These are phyloP conservation scores for Agrypnus murinus DNA, from an alignment of 2,888 invertebrate genomes.

Conservation along the genomic window DNA sequence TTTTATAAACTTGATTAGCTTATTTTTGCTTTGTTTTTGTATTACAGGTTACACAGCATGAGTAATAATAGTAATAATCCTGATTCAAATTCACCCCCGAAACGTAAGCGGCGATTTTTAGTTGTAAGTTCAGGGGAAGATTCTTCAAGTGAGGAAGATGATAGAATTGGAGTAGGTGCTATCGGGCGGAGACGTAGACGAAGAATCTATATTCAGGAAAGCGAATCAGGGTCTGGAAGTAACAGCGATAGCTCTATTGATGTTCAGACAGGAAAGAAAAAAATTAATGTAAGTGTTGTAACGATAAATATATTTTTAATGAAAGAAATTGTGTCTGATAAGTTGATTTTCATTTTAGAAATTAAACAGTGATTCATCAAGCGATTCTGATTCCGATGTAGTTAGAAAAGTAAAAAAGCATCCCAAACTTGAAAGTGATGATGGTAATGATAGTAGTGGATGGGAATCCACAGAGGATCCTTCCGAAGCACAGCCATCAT, in stretches of 20 bases:
- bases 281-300: conserved; percentile 69
- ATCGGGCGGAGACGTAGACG: conserved; percentile 52
- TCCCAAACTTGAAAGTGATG: conserved; percentile 39
- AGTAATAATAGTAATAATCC: conserved; percentile 27
- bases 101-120: conserved; percentile 61
- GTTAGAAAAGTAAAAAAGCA: conserved; percentile 50
- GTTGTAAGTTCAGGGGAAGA: conserved; percentile 60
- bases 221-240: conserved; percentile 71
- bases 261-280: conserved; percentile 70
- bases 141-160: conserved; percentile 56
- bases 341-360: conserved; percentile 73
- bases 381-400: conserved; percentile 61
- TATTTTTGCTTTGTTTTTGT: conserved; percentile 17
- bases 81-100: conserved; percentile 54
- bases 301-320: conserved; percentile 9
- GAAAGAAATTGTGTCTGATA: too few relatives aligned
- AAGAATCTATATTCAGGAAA: conserved; percentile 51
- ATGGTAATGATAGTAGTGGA: conserved; percentile 52
- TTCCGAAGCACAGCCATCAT: conserved; percentile 27
- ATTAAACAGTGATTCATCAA: conserved; percentile 73
- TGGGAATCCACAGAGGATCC: conserved; percentile 58
- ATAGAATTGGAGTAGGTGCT: conserved; percentile 53
- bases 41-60: conserved; percentile 48
- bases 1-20: not conserved
- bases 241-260: conserved; percentile 66